Base-by-base conservation (phyloP, 1,140 invertebrate species). In the Lasioglossum baleicum region DNA sequence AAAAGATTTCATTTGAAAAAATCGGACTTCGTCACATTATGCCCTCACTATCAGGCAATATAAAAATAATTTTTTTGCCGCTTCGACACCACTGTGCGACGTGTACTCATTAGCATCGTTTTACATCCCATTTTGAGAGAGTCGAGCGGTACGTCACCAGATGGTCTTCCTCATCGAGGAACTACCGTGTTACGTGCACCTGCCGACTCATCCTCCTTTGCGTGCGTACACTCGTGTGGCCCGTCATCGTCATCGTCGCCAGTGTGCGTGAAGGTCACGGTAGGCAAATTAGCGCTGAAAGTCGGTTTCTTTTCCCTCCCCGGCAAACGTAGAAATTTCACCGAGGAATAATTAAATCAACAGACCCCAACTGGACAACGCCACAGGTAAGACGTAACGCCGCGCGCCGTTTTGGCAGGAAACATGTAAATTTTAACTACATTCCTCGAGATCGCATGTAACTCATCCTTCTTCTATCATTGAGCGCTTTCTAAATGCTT, bases 181-280 rank as follows among this genome's bases (percentile, higher is more conserved):
- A 78, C 83, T 85, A 83, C 85, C 84, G 84, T 83, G 83, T 88
- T 90, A 90, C 83, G 79, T 74, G 79, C 89, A 88, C 88, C 88
- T 89, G 87, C 82, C 76, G 69, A 10, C 67, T 68, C 61, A 70
- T 79, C 40, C 76, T 58, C 61, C 7, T 73, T 78, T 44, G 51
- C 61, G 20, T 51, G 51, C 15, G 60, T 68, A 65, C 66, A 35
- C 60, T 20, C 60, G 35, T 56, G 44, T 48, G 44, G 13, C 44
- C 44, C 44, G 44, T 11, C 44, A 8, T 13, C 20, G 48, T 61
- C n/a, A 10, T 56, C 73, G 69, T 68, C 77, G 51, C 10, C 20
- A n/a, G n/a, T 22, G 31, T n/a, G 64, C 26, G 56, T 15, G 75
- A 80, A 75, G 72, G 78, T 75, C 64, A 63, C 72, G 56, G 68